Conservation (phyloP, 2,113 vertebrate genomes). For the Leuciscus idus region DNA sequence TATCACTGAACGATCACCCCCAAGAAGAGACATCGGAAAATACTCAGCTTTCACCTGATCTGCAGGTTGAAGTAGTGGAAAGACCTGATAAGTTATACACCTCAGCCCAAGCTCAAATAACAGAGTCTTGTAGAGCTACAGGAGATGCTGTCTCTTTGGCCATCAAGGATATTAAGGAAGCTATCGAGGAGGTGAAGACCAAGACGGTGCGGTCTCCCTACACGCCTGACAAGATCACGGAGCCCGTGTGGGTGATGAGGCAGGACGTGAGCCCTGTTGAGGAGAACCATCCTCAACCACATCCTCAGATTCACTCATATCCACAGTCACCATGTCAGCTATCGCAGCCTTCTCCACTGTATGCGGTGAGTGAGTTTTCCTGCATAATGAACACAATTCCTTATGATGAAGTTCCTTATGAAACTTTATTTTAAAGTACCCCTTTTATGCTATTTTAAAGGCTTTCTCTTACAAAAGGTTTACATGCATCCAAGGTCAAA, state of each 20-base stretch:
- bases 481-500: no score
- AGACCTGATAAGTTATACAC: constrained; percentile 55
- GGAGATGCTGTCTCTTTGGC: constrained; percentile 92
- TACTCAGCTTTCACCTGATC: constrained; percentile 29
- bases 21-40: constrained; percentile 79
- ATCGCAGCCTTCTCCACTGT: constrained; percentile 28
- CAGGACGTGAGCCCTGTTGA: constrained; percentile 89
- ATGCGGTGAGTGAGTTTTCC: constrained; percentile 32
- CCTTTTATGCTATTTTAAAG: no score
- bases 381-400: neutral
- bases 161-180: constrained; percentile 96
- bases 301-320: constrained; percentile 56
- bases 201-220: constrained; percentile 93
- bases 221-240: constrained; percentile 89
- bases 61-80: constrained; percentile 42
- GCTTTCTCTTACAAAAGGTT: no score
- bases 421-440: neutral
- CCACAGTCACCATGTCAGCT: constrained; percentile 62
- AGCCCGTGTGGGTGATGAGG: constrained; percentile 97
- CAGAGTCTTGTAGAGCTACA: constrained; percentile 71
- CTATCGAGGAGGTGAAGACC: constrained; percentile 96
- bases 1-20: constrained; percentile 67
- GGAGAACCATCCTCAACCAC: constrained; percentile 80
- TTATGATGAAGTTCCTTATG: neutral
- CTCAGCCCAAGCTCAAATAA: neutral